Evolutionary conservation across 2,888 invertebrate genomes (phyloP).

Genomic region (Hyalella azteca): DNA sequence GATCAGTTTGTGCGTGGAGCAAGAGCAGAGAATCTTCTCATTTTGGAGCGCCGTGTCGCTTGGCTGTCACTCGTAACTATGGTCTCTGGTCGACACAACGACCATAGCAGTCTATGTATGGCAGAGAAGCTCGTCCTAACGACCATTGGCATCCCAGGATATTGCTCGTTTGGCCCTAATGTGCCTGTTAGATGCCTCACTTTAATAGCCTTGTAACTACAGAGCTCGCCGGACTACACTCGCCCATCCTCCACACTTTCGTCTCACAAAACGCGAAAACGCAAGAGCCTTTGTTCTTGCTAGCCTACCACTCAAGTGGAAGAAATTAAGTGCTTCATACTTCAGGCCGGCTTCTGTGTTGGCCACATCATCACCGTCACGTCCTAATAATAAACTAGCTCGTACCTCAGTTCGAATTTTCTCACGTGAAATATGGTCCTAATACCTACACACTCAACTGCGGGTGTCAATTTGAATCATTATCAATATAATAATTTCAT

Average conservation of each 20-base stretch:
- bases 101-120: conserved; percentile 37
- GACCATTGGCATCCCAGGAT: conserved; percentile 37
- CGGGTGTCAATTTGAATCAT: too few species aligned
- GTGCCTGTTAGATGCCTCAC: conserved; percentile 37
- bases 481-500: too few species aligned
- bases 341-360: background rate
- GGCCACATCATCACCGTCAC: background rate
- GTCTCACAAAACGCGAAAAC: background rate
- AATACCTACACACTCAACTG: too few species aligned
- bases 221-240: conserved; percentile 20
- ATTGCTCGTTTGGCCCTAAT: conserved; percentile 36
- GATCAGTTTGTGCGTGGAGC: conserved; percentile 20
- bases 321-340: conserved; percentile 12
- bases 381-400: background rate
- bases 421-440: too few species aligned
- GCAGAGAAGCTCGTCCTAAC: conserved; percentile 36
- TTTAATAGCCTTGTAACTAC: conserved; percentile 37
- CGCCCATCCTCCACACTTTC: conserved; percentile 27
- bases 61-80: conserved; percentile 35
- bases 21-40: conserved; percentile 30
- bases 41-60: conserved; percentile 26
- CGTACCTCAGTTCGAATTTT: too few species aligned
- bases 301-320: conserved; percentile 12
- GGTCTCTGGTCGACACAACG: conserved; percentile 36
- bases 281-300: conserved; percentile 12